Evolutionary conservation across 2,888 invertebrate genomes (phyloP).

Genomic region (Polyploca ridens): DNA sequence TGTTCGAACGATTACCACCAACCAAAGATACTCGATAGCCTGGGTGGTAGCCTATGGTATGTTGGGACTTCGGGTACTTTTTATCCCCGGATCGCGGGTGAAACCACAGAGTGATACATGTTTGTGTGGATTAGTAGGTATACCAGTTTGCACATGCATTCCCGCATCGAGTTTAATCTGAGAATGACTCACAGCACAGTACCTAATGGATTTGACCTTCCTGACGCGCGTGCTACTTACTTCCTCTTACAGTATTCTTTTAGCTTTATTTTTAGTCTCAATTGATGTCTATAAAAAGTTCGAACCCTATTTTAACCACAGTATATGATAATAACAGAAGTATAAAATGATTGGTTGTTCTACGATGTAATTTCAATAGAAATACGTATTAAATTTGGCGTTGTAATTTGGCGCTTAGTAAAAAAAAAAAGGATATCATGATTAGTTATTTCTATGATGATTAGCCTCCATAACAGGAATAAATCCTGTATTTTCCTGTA

Average conservation of each 20-base stretch:
- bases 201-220: conserved; percentile 54
- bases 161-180: neutral
- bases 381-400: too few species aligned
- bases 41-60: too few species aligned
- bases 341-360: neutral
- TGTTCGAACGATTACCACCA: too few species aligned
- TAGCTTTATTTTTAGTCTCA: conserved; percentile 19
- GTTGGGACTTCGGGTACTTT: too few species aligned
- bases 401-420: too few species aligned
- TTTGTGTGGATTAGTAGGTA: neutral
- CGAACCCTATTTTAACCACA: neutral
- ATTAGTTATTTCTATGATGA: too few species aligned
- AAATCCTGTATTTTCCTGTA: too few species aligned
- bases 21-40: too few species aligned
- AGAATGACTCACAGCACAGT: conserved; percentile 45
- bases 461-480: too few species aligned
- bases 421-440: too few species aligned
- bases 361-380: neutral
- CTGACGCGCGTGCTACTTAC: conserved; percentile 27
- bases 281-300: neutral
- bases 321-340: neutral
- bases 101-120: neutral
- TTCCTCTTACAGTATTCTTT: conserved; percentile 12
- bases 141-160: neutral
- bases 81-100: too few species aligned